A percentile compares a stretch with the other conserved stretches of the same genome.
These are phyloP conservation scores for Heliconius hewitsoni DNA, from an alignment of 1,140 invertebrate species.

Conservation along the genomic window DNA sequence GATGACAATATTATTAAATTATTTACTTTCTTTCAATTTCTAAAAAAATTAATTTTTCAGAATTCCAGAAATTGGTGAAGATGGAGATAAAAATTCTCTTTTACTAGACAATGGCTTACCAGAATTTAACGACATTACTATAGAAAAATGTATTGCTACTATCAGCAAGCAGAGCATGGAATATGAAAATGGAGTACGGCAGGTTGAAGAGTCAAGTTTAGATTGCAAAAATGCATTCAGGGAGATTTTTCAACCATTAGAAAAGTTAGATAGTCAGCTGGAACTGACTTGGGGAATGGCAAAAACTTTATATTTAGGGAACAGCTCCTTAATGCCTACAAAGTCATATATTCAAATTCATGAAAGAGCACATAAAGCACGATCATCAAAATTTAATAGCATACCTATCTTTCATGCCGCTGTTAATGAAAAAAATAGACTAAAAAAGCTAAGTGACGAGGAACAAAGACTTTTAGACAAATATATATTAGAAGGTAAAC, in stretches of 20 bases:
- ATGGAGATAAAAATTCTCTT: slow-evolving; percentile 88
- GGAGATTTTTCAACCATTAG: slow-evolving; percentile 89
- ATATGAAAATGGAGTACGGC: slow-evolving; percentile 89
- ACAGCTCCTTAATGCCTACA: slow-evolving; percentile 89
- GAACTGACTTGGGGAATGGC: slow-evolving; percentile 93
- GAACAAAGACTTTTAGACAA: slow-evolving; percentile 88
- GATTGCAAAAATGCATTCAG: slow-evolving; percentile 85
- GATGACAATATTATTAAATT: too few species aligned
- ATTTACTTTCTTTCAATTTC: too few species aligned
- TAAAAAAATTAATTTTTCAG: slow-evolving; percentile 79
- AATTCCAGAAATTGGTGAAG: slow-evolving; percentile 94
- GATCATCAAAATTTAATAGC: slow-evolving; percentile 85
- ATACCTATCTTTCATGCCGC: slow-evolving; percentile 86
- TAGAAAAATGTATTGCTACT: slow-evolving; percentile 90
- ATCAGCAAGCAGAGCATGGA: slow-evolving; percentile 91
- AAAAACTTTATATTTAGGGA: slow-evolving; percentile 91
- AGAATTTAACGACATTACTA: slow-evolving; percentile 89
- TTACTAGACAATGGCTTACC: slow-evolving; percentile 88
- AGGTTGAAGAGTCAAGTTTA: slow-evolving; percentile 82
- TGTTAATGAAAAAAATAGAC: slow-evolving; percentile 82
- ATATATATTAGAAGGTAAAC: slow-evolving; percentile 89
- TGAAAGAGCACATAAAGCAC: slow-evolving; percentile 85
- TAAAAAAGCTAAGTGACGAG: slow-evolving; percentile 84
- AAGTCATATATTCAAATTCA: slow-evolving; percentile 89
- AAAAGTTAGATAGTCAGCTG: slow-evolving; percentile 86